Evolutionary conservation across 2,797 vertebrate species (phyloP).

Genomic region (Rhynchonycteris naso): DNA sequence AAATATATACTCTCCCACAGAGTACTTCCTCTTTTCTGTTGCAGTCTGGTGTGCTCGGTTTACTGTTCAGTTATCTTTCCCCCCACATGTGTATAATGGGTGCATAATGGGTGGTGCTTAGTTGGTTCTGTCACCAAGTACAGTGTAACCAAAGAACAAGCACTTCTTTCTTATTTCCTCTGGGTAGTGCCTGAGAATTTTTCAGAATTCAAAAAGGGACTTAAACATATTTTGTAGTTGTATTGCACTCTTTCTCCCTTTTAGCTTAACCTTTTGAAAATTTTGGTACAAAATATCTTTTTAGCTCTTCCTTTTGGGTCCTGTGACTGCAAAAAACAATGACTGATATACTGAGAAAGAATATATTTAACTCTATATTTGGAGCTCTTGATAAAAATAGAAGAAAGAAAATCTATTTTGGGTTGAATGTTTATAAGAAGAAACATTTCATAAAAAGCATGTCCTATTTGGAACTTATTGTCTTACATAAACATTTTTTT

Average conservation of each 20-base stretch:
- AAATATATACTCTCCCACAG: background rate
- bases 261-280: constrained; percentile 37
- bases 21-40: background rate
- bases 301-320: background rate
- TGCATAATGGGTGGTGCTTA: background rate
- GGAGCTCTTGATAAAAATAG: constrained; percentile 49
- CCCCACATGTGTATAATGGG: background rate
- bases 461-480: background rate
- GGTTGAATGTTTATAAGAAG: constrained; percentile 43
- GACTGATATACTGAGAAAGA: background rate
- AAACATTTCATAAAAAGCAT: constrained; percentile 47
- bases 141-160: background rate
- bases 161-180: background rate
- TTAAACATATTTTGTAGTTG: constrained; percentile 12
- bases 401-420: constrained; percentile 29
- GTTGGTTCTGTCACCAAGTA: background rate
- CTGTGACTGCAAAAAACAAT: background rate
- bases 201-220: background rate
- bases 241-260: background rate
- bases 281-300: background rate
- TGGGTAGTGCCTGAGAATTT: background rate
- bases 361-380: constrained; percentile 36
- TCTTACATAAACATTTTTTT: constrained; percentile 38
- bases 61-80: background rate
- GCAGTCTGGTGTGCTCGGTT: background rate